phyloP scores from a whole-genome alignment of 2,113 vertebrate species.

The Azemiops feae region DNA sequence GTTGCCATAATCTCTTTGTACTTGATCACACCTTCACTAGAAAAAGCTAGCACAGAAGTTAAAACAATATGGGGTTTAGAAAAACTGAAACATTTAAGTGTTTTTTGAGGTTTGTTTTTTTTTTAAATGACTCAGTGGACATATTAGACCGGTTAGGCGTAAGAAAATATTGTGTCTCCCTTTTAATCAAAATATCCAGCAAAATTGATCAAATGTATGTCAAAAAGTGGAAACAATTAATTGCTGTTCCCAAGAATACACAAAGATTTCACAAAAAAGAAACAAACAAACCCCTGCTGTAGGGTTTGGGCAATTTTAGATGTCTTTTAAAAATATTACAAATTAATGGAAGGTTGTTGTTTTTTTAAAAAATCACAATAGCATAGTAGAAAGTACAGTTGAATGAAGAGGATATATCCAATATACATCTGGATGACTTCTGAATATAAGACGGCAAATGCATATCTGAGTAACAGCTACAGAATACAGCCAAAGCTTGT shows the following conservation, averaged over 20 bases:
- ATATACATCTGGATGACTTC: background rate
- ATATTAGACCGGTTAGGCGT: background rate
- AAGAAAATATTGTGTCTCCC: background rate
- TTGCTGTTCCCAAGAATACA: background rate
- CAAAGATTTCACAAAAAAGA: background rate
- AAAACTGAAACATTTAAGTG: background rate
- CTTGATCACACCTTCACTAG: background rate
- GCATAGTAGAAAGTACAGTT: background rate
- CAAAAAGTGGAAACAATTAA: background rate
- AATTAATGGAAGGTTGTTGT: background rate
- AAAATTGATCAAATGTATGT: background rate
- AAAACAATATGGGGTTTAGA: background rate
- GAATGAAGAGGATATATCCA: background rate
- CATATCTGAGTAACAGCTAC: background rate
- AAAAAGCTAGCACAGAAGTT: background rate
- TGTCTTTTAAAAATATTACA: conserved; percentile 13
- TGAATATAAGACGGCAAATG: background rate
- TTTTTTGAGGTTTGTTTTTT: too few species aligned
- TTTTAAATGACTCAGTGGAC: background rate
- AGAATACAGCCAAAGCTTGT: background rate
- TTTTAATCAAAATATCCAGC: background rate
- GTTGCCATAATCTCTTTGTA: background rate
- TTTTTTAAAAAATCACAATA: background rate
- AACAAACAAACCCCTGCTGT: background rate
- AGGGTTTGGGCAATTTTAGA: background rate